Evolutionary conservation across 2,888 invertebrate genomes (phyloP).

Genomic region (Hirtodrosophila cameraria): DNA sequence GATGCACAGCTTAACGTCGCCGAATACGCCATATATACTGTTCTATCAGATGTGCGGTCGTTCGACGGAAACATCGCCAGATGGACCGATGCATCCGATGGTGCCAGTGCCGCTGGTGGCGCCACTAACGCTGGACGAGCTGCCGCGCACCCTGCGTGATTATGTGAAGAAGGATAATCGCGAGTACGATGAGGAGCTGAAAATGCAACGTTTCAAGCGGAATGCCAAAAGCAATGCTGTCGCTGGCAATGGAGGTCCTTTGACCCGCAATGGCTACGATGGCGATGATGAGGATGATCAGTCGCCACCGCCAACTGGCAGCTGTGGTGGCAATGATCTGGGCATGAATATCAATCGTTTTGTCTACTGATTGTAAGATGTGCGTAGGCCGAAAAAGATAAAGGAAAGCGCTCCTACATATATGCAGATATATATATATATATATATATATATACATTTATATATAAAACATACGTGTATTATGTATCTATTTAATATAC

Average conservation of each 20-base stretch:
- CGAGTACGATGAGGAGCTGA: constrained; percentile 78
- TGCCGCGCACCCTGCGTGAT: constrained; percentile 81
- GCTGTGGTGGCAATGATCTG: constrained; percentile 82
- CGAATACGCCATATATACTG: constrained; percentile 93
- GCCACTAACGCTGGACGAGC: constrained; percentile 79
- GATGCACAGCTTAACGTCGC: constrained; percentile 87
- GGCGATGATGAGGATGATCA: constrained; percentile 82
- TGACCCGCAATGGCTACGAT: constrained; percentile 57
- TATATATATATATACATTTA: constrained; percentile 23
- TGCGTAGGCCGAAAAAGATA: constrained; percentile 24
- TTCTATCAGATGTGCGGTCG: constrained; percentile 87
- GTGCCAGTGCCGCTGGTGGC: constrained; percentile 76
- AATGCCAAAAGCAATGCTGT: constrained; percentile 35
- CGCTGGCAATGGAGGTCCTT: constrained; percentile 26
- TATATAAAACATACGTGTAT: too few species aligned
- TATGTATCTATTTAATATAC: constrained; percentile 22
- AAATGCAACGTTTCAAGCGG: constrained; percentile 75
- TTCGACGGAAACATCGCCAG: constrained; percentile 64
- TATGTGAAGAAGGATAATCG: constrained; percentile 82
- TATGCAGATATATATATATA: constrained; percentile 11
- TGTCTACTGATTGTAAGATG: constrained; percentile 73
- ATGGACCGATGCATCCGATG: constrained; percentile 70
- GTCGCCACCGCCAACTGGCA: constrained; percentile 81
- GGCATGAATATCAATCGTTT: constrained; percentile 82
- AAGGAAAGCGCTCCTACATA: constrained; percentile 13